phyloP scores from a whole-genome alignment of 2,888 invertebrate species.

The Exocentrus adspersus region DNA sequence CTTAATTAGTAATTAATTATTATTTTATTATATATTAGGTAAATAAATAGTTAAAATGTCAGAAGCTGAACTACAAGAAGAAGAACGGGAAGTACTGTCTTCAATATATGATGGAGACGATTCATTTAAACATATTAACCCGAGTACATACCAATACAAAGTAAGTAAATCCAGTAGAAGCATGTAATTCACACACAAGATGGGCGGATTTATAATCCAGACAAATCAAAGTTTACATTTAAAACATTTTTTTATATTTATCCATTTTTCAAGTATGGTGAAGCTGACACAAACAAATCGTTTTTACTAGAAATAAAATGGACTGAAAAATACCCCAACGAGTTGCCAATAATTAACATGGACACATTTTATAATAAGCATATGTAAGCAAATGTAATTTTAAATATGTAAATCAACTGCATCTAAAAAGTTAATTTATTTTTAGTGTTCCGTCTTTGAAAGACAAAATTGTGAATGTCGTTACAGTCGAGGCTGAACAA shows the following conservation, averaged over 20 bases:
- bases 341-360: constrained; percentile 83
- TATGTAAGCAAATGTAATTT: constrained; percentile 82
- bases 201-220: no score
- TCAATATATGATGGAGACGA: constrained; percentile 96
- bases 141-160: constrained; percentile 90
- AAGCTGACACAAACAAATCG: constrained; percentile 80
- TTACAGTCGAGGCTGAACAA: constrained; percentile 79
- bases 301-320: constrained; percentile 90
- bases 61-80: constrained; percentile 77
- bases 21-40: neutral
- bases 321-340: constrained; percentile 87
- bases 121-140: constrained; percentile 82
- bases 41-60: constrained; percentile 64
- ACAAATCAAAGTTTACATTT: no score
- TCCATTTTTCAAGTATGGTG: constrained; percentile 81
- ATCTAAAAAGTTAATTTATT: constrained; percentile 10
- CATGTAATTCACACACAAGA: no score
- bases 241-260: no score
- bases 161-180: constrained; percentile 65
- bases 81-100: constrained; percentile 89
- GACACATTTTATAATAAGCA: constrained; percentile 94
- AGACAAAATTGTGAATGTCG: constrained; percentile 70
- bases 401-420: neutral
- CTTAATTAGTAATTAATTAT: no score
- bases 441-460: constrained; percentile 76